Evolutionary conservation across 1,140 invertebrate species (phyloP), one percentile per base, ranked within the genome.

Genomic region (Olivierus martensii): DNA sequence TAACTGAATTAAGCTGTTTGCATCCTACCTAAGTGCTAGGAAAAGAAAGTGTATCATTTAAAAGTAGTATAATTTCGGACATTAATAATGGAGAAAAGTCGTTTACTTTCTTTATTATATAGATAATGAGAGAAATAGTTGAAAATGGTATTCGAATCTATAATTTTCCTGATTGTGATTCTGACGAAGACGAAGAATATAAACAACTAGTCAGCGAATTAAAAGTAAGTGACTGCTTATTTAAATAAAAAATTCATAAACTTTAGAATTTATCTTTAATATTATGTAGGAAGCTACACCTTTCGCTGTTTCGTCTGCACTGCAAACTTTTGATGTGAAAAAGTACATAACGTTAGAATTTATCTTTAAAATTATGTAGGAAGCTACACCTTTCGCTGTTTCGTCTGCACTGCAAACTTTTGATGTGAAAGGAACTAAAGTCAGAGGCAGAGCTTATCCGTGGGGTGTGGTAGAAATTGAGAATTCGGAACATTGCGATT

Each of bases 401-500:
- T 67, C 66, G n/a, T 64, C 64, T 22, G 62, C 65, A 4, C 50
- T 59, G 14, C 62, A 65, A n/a, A 60, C 63, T 12, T 51, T 64
- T 46, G 67, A 69, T 39, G 65, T 68, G 1, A 65, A 66, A 49
- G 66, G 66, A 36, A 62, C 62, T 41, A 69, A 71, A 52, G 64
- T 71, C 17, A 57, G 74, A 53, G 75, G 73, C 3, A 65, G 78
- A 42, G 66, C 73, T 57, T 79, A 78, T 63, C 76, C 77, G 14
- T 79, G 77, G 77, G 78, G 78, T 11, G 66, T 71, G 47, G 76
- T 80, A 7, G 77, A 81, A 64, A 75, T 80, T 9, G 79, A 81
- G 60, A 79, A 80, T 58, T 62, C 77, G 28, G 74, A 75, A 46
- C 78, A 80, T 62, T 77, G 77, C 64, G 78, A 79, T 64, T 79